Evolutionary conservation across 2,113 vertebrate species (phyloP).

Genomic region (Petrocephalus zakoni): DNA sequence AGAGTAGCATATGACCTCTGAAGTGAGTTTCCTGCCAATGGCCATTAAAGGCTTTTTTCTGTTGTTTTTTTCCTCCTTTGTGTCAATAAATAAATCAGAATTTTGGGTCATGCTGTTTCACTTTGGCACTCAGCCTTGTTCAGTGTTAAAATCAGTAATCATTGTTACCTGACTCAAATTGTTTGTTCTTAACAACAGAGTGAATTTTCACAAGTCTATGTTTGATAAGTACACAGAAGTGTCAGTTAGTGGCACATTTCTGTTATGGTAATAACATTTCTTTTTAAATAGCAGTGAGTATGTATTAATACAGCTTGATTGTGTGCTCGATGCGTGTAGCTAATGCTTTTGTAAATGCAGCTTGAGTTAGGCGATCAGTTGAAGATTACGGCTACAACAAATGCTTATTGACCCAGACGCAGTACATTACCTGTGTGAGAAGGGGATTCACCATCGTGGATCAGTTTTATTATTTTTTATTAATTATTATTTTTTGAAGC

Average conservation of each 20-base stretch:
- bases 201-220: background rate
- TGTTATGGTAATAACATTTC: background rate
- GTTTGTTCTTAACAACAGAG: background rate
- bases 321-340: background rate
- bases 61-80: background rate
- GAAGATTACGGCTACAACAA: background rate
- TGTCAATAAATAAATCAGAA: constrained; percentile 1
- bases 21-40: constrained; percentile 1
- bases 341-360: background rate
- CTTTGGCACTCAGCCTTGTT: background rate
- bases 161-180: background rate
- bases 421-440: background rate
- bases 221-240: background rate
- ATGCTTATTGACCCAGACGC: background rate
- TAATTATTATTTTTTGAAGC: background rate
- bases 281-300: background rate
- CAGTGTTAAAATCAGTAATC: background rate
- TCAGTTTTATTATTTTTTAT: too few species aligned
- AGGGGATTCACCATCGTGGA: background rate
- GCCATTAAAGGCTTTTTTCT: background rate
- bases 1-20: background rate
- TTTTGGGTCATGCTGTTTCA: background rate
- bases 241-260: background rate
- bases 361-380: background rate
- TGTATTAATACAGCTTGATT: background rate